These are phyloP conservation scores for Drosophila histrio DNA, from an alignment of 2,888 invertebrate species.

Conservation along the genomic window DNA sequence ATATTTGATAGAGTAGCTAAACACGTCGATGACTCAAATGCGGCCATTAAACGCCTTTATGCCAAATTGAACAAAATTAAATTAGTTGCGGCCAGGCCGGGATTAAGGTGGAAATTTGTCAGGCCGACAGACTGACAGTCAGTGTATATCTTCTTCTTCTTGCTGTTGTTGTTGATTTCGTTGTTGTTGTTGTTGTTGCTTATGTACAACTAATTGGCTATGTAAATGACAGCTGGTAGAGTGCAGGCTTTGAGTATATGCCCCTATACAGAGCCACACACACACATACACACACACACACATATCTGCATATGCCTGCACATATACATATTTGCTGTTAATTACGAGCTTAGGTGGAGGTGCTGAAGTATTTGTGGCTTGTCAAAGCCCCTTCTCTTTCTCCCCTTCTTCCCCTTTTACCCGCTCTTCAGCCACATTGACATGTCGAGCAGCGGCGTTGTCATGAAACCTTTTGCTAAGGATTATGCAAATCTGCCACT, in stretches of 20 bases:
- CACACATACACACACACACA: background rate
- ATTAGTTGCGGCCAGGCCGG: slow-evolving; percentile 72
- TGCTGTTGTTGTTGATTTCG: slow-evolving; percentile 4
- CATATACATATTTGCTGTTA: slow-evolving; percentile 60
- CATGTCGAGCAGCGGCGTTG: slow-evolving; percentile 71
- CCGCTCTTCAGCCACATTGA: slow-evolving; percentile 57
- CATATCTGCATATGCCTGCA: slow-evolving; percentile 3
- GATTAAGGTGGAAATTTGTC: slow-evolving; percentile 62
- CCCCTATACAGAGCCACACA: background rate
- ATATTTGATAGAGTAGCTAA: background rate
- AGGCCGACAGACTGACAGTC: background rate
- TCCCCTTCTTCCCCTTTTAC: background rate
- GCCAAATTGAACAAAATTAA: slow-evolving; percentile 78
- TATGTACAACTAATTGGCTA: slow-evolving; percentile 76
- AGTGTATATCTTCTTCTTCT: slow-evolving; percentile 19
- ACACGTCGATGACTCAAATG: background rate
- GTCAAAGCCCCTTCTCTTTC: slow-evolving; percentile 24
- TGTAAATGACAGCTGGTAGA: slow-evolving; percentile 68
- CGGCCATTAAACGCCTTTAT: slow-evolving; percentile 69
- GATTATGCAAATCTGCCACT: slow-evolving; percentile 79
- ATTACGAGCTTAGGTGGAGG: slow-evolving; percentile 65
- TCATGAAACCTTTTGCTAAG: slow-evolving; percentile 79
- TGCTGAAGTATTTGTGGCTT: slow-evolving; percentile 63
- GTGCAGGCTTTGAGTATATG: slow-evolving; percentile 41
- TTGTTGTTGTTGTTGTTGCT: slow-evolving; percentile 39